A percentile compares a stretch with the other conserved stretches of the same genome.
These are phyloP conservation scores for Drosophila lacteicornis DNA, from an alignment of 1,140 invertebrate genomes.

Conservation along the genomic window DNA sequence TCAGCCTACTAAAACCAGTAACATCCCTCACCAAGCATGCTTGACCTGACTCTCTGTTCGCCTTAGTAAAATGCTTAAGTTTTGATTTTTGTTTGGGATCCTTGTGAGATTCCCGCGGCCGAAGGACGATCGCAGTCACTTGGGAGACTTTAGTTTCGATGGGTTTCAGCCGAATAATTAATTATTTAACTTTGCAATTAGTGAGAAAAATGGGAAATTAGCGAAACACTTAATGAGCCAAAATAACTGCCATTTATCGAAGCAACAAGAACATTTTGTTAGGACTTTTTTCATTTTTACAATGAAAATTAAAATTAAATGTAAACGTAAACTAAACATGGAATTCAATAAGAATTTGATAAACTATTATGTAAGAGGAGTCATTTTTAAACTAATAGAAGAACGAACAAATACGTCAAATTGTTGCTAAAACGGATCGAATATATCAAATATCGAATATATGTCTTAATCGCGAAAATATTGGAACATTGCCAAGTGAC, in stretches of 20 bases:
- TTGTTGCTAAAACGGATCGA: constrained; percentile 52
- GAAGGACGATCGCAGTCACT: constrained; percentile 63
- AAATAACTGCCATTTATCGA: constrained; percentile 82
- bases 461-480: constrained; percentile 43
- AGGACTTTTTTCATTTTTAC: constrained; percentile 72
- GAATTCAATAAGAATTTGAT: constrained; percentile 72
- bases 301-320: constrained; percentile 54
- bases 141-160: constrained; percentile 2
- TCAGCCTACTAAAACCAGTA: constrained; percentile 20
- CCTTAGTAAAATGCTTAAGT: constrained; percentile 46
- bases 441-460: constrained; percentile 49
- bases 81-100: constrained; percentile 36
- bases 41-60: constrained; percentile 37
- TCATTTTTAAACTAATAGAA: constrained; percentile 59
- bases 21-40: constrained; percentile 46
- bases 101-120: constrained; percentile 37
- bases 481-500: constrained; percentile 73
- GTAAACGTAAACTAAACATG: constrained; percentile 39
- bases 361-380: constrained; percentile 58
- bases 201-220: constrained; percentile 33
- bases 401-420: constrained; percentile 25
- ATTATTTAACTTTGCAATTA: constrained; percentile 35
- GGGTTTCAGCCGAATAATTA: constrained; percentile 57
- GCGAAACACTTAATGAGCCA: constrained; percentile 68
- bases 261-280: constrained; percentile 58